phyloP scores from a whole-genome alignment of 37 sponge, comb jelly and placozoan genomes.

The Amphimedon queenslandica region DNA sequence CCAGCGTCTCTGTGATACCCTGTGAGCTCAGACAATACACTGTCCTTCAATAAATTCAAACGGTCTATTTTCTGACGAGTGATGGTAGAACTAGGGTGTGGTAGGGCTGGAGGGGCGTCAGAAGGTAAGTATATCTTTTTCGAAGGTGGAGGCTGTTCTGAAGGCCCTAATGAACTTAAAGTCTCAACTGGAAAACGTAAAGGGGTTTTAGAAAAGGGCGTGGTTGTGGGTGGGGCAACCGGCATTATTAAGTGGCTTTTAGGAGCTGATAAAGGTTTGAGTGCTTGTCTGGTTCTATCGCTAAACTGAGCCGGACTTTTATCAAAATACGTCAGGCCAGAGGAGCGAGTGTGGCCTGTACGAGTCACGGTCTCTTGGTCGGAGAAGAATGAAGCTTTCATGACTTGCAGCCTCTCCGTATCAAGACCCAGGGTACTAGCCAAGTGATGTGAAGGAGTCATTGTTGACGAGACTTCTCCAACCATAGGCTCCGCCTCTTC shows the following conservation, averaged over 20 bases:
- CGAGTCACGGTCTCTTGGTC: background rate
- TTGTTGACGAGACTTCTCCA: background rate
- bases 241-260: background rate
- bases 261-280: background rate
- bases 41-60: background rate
- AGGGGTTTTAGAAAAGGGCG: background rate
- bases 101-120: slow-evolving; percentile 27
- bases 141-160: background rate
- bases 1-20: slow-evolving; percentile 10
- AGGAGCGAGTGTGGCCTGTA: background rate
- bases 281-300: background rate
- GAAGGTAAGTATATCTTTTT: background rate
- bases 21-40: background rate
- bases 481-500: slow-evolving; percentile 5
- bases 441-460: slow-evolving; percentile 39
- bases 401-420: slow-evolving; percentile 73
- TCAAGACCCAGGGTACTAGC: slow-evolving; percentile 38
- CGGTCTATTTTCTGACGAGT: background rate
- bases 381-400: slow-evolving; percentile 89
- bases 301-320: background rate
- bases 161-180: background rate
- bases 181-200: background rate
- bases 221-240: background rate
- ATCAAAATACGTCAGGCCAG: background rate
- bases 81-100: slow-evolving; percentile 7